Evolutionary conservation across 2,113 vertebrate genomes (phyloP).

Genomic region (Phocoena phocoena): DNA sequence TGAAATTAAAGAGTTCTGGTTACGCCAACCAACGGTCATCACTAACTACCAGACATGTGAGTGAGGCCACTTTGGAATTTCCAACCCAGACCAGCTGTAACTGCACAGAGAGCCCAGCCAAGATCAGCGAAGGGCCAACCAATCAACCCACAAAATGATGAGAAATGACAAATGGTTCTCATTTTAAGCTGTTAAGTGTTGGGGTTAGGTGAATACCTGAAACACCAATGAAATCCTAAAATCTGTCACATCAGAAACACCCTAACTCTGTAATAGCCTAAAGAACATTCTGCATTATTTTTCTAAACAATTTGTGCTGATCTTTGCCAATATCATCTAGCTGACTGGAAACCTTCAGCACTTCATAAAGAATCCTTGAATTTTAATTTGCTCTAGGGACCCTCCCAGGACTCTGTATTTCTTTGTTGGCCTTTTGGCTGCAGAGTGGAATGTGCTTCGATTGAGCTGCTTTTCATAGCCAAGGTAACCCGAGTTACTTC

Average conservation of each 20-base stretch:
- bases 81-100: not conserved
- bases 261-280: not conserved
- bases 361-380: constrained; percentile 19
- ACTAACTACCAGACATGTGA: not conserved
- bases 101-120: not conserved
- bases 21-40: not conserved
- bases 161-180: not conserved
- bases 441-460: not conserved
- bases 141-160: not conserved
- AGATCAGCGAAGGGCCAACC: not conserved
- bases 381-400: constrained; percentile 19
- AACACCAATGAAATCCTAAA: not conserved
- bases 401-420: constrained; percentile 5
- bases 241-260: not conserved
- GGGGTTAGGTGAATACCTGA: not conserved
- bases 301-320: not conserved
- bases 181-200: not conserved
- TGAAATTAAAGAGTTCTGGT: not conserved
- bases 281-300: not conserved
- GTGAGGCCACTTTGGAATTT: not conserved
- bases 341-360: not conserved
- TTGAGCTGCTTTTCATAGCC: constrained; percentile 56
- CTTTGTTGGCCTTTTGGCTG: constrained; percentile 37
- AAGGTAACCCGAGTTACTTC: constrained; percentile 54
- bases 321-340: not conserved